A percentile compares a stretch with the other conserved stretches of the same genome.
Conservation (phyloP, 2,797 vertebrate species). For the Paguma larvata region DNA sequence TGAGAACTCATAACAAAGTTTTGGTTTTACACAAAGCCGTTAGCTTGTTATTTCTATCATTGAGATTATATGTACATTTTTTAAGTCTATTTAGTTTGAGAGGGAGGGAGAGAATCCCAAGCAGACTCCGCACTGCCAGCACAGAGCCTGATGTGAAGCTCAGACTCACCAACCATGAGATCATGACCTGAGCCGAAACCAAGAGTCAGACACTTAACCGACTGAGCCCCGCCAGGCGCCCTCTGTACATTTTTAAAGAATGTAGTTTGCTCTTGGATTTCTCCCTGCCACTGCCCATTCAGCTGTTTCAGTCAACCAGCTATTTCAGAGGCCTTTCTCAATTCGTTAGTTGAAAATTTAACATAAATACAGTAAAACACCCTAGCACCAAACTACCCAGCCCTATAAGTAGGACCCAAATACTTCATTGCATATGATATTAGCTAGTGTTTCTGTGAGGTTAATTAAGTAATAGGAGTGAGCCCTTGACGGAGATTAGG, state of each 20-base stretch:
- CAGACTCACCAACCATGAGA: background rate
- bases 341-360: background rate
- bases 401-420: background rate
- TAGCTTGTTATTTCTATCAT: background rate
- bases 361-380: conserved; percentile 5
- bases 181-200: background rate
- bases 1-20: background rate
- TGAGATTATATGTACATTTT: background rate
- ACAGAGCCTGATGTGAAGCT: background rate
- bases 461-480: background rate
- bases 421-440: background rate
- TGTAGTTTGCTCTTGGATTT: background rate
- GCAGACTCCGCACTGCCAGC: background rate
- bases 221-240: background rate
- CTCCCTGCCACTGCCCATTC: background rate
- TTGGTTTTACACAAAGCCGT: conserved; percentile 1
- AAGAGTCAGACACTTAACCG: background rate
- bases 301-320: background rate
- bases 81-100: background rate
- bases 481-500: background rate
- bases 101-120: background rate
- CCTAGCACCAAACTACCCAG: background rate
- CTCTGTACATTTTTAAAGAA: background rate
- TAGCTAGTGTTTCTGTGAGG: background rate
- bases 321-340: background rate